Percentiles rank a stretch among this genome's conserved stretches.
Evolutionary conservation across 2,888 invertebrate species (phyloP).

Genomic region (Sesamia inferens): DNA sequence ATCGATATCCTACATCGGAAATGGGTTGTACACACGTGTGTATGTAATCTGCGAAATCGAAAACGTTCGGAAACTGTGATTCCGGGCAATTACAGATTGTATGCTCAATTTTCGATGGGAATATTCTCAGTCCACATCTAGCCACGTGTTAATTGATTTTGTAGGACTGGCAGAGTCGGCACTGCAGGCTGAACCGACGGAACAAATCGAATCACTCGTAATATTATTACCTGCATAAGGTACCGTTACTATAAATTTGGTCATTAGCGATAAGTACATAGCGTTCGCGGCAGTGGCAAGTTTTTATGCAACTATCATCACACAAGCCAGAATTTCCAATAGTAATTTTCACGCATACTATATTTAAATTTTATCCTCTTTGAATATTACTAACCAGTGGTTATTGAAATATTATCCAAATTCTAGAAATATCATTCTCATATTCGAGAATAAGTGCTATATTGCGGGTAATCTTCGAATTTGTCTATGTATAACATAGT

Average conservation of each 20-base stretch:
- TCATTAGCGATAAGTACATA: neutral
- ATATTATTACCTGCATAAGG: slow-evolving; percentile 19
- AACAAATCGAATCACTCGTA: slow-evolving; percentile 34
- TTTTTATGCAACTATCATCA: slow-evolving; percentile 14
- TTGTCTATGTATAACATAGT: slow-evolving; percentile 21
- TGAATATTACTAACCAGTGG: neutral
- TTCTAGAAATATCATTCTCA: slow-evolving; percentile 42
- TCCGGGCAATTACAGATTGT: slow-evolving; percentile 72
- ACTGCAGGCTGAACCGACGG: slow-evolving; percentile 34
- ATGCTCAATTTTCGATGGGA: slow-evolving; percentile 69
- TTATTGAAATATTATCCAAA: slow-evolving; percentile 12
- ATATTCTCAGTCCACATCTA: slow-evolving; percentile 60
- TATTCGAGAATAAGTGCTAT: slow-evolving; percentile 28
- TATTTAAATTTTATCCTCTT: neutral
- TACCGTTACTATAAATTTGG: slow-evolving; percentile 9
- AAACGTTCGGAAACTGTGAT: slow-evolving; percentile 78
- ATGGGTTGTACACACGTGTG: slow-evolving; percentile 78
- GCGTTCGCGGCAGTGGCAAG: neutral
- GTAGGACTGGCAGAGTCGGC: slow-evolving; percentile 20
- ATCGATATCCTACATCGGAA: slow-evolving; percentile 80
- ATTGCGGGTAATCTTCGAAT: slow-evolving; percentile 31
- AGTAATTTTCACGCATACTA: neutral
- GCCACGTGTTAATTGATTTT: slow-evolving; percentile 55
- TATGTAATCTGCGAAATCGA: slow-evolving; percentile 79
- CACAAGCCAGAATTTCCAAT: neutral